These are phyloP conservation scores for Euwallacea similis DNA, from an alignment of 1,140 invertebrate genomes.

Conservation along the genomic window DNA sequence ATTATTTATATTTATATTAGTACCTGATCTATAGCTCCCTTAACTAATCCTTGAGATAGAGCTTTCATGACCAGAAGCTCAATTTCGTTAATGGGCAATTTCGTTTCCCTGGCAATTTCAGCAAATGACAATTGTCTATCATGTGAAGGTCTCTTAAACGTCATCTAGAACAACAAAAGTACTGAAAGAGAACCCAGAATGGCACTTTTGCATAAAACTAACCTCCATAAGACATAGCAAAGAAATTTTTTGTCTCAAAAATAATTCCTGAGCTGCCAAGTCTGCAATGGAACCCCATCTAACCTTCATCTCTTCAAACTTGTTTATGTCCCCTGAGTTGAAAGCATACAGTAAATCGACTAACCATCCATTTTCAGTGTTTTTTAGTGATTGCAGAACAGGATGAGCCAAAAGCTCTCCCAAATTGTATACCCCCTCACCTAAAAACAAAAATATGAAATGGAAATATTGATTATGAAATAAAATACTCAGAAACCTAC, in stretches of 20 bases:
- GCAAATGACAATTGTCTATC: slow-evolving; percentile 82
- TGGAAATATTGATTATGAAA: not conserved
- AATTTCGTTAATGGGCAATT: slow-evolving; percentile 81
- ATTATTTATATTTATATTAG: not conserved
- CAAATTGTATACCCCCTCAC: slow-evolving; percentile 96
- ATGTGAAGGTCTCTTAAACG: slow-evolving; percentile 71
- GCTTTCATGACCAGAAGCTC: slow-evolving; percentile 98
- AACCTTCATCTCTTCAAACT: slow-evolving; percentile 81
- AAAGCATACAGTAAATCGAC: slow-evolving; percentile 89
- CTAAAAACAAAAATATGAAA: slow-evolving; percentile 50
- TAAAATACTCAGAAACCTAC: not conserved
- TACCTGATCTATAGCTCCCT: slow-evolving; percentile 95
- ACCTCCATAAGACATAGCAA: slow-evolving; percentile 97
- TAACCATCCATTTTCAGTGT: slow-evolving; percentile 85
- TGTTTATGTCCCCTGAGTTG: slow-evolving; percentile 85
- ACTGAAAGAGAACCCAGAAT: slow-evolving; percentile 7
- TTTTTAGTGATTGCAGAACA: slow-evolving; percentile 82
- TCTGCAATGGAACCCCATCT: slow-evolving; percentile 85
- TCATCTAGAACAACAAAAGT: slow-evolving; percentile 60
- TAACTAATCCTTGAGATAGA: slow-evolving; percentile 89
- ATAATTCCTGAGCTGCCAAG: slow-evolving; percentile 80
- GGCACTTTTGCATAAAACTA: slow-evolving; percentile 8
- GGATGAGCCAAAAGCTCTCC: slow-evolving; percentile 96
- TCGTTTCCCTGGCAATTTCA: slow-evolving; percentile 87
- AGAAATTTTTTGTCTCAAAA: slow-evolving; percentile 90